phyloP scores from a whole-genome alignment of 2,888 invertebrate genomes.

The Latrodectus elegans region DNA sequence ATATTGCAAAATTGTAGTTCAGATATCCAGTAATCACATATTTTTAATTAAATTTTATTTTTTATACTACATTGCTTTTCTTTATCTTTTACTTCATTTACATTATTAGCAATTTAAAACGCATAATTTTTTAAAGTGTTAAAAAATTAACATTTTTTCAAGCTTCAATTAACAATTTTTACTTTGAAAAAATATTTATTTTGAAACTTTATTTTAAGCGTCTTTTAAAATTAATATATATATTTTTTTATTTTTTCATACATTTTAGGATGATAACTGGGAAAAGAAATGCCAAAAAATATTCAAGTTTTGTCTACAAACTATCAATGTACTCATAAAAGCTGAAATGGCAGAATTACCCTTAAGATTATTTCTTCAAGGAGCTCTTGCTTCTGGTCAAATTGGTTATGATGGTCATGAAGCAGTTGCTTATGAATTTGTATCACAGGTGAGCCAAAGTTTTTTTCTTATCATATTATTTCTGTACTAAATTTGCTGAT shows the following conservation, averaged over 20 bases:
- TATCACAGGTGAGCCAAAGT: constrained; percentile 82
- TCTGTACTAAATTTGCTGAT: not conserved
- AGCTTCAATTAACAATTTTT: no score
- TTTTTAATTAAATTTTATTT: no score
- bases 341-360: constrained; percentile 94
- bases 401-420: constrained; percentile 96
- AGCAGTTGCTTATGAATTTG: constrained; percentile 97
- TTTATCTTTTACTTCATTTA: not conserved
- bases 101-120: not conserved
- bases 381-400: constrained; percentile 92
- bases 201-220: no score
- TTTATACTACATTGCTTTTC: not conserved
- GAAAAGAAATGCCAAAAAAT: constrained; percentile 98
- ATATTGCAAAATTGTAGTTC: no score
- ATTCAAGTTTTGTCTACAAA: constrained; percentile 97
- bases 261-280: constrained; percentile 92
- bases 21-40: no score
- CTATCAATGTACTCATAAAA: constrained; percentile 93
- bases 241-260: not conserved
- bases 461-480: not conserved
- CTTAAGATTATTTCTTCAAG: constrained; percentile 93
- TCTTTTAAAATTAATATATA: not conserved
- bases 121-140: not conserved
- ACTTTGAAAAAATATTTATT: no score
- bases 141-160: not conserved